phyloP scores from a whole-genome alignment of 2,888 invertebrate genomes.

The Oscheius sp. region DNA sequence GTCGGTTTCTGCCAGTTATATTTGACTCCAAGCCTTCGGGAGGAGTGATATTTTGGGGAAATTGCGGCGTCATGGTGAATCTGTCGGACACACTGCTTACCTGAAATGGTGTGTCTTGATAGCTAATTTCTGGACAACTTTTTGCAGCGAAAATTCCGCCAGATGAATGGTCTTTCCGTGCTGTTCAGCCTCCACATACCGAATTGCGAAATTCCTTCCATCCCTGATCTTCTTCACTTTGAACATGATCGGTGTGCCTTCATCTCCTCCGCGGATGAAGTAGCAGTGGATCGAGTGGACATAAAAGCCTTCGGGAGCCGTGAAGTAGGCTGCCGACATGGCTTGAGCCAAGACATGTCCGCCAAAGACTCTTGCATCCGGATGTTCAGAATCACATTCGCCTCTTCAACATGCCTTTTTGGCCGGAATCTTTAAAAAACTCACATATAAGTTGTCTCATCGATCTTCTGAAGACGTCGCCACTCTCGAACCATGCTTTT shows the following conservation, averaged over 20 bases:
- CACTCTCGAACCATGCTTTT: constrained; percentile 55
- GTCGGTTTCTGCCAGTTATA: constrained; percentile 48
- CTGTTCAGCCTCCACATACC: constrained; percentile 65
- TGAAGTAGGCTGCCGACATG: constrained; percentile 62
- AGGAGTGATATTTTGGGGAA: constrained; percentile 53
- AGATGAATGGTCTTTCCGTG: constrained; percentile 61
- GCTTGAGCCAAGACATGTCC: constrained; percentile 63
- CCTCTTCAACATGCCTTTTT: constrained; percentile 44
- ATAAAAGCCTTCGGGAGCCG: constrained; percentile 63
- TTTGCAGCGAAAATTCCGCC: constrained; percentile 65
- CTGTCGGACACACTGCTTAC: constrained; percentile 49
- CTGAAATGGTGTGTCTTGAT: constrained; percentile 26
- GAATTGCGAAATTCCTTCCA: constrained; percentile 64
- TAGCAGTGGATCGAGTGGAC: constrained; percentile 66
- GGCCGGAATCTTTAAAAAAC: constrained; percentile 7
- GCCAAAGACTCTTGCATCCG: constrained; percentile 62
- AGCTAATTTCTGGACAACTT: constrained; percentile 40
- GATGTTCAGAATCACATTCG: constrained; percentile 59
- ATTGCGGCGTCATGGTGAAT: constrained; percentile 55
- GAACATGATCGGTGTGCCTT: constrained; percentile 56
- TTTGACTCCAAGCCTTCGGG: constrained; percentile 56
- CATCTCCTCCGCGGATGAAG: constrained; percentile 58
- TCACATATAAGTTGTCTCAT: constrained; percentile 57
- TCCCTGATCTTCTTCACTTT: constrained; percentile 62
- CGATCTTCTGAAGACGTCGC: constrained; percentile 55